These are phyloP conservation scores for Astreopora myriophthalma DNA, from an alignment of 64 coral and sea anemone species.

Conservation along the genomic window DNA sequence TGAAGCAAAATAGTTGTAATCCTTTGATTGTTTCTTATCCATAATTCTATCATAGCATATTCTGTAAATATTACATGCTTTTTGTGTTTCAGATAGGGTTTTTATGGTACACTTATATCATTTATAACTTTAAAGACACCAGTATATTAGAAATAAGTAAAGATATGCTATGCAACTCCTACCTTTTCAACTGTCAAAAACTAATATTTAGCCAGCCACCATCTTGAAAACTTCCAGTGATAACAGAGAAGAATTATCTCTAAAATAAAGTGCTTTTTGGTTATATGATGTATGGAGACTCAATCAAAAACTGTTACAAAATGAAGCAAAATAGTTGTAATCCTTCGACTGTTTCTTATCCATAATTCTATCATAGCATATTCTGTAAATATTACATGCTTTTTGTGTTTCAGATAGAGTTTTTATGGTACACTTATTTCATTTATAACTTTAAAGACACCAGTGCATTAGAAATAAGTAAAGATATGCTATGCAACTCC, in stretches of 20 bases:
- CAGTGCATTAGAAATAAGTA: too few relatives aligned
- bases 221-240: too few relatives aligned
- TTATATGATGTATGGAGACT: too few relatives aligned
- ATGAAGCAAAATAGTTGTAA: conserved; percentile 39
- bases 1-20: conserved; percentile 39
- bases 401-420: conserved; percentile 25
- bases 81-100: conserved; percentile 25
- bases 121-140: conserved; percentile 45
- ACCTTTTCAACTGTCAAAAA: too few relatives aligned
- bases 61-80: conserved; percentile 39
- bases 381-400: conserved; percentile 43
- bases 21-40: conserved; percentile 29
- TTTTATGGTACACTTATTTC: conserved; percentile 29
- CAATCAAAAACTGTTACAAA: conserved; percentile 39
- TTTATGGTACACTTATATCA: conserved; percentile 25
- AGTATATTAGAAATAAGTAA: too few relatives aligned
- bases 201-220: too few relatives aligned
- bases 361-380: conserved; percentile 30
- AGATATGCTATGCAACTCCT: too few relatives aligned
- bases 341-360: conserved; percentile 34
- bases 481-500: too few relatives aligned
- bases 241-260: too few relatives aligned
- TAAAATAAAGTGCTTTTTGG: too few relatives aligned
- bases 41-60: conserved; percentile 31
- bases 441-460: conserved; percentile 46